Percentiles rank a stretch among this genome's conserved stretches.
Conservation (phyloP, 30 jellyfish, hydroid and myxozoan species). For the Aurelia coerulea region DNA sequence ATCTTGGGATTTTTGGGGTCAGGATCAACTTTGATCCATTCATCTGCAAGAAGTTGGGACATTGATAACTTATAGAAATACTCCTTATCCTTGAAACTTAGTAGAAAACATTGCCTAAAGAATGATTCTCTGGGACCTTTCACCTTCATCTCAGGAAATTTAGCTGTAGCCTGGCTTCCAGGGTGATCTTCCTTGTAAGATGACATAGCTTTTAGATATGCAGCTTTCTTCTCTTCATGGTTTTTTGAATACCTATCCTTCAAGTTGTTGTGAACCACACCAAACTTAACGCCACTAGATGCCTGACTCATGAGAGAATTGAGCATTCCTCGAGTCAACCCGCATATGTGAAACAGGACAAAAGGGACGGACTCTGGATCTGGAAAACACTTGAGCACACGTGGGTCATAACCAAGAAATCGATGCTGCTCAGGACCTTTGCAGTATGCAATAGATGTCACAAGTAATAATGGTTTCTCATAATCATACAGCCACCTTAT, state of each 20-base stretch:
- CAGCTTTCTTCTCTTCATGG: constrained; percentile 65
- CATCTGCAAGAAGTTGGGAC: constrained; percentile 92
- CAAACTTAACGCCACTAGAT: constrained; percentile 87
- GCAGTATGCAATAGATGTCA: constrained; percentile 90
- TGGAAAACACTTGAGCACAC: constrained; percentile 83
- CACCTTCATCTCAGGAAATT: constrained; percentile 78
- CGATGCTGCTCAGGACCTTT: constrained; percentile 78
- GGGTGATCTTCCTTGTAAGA: constrained; percentile 72
- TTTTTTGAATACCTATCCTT: constrained; percentile 63
- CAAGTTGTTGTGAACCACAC: constrained; percentile 73
- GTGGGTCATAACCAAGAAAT: constrained; percentile 95
- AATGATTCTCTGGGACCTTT: constrained; percentile 89
- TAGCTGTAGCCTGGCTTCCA: constrained; percentile 35
- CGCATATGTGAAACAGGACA: constrained; percentile 92
- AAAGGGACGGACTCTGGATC: constrained; percentile 85
- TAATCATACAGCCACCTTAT: constrained; percentile 82
- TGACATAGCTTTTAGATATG: constrained; percentile 66
- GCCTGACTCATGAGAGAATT: constrained; percentile 70
- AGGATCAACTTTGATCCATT: constrained; percentile 76
- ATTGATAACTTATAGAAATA: constrained; percentile 80
- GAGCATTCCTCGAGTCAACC: constrained; percentile 81
- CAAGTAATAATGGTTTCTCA: constrained; percentile 86
- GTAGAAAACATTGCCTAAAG: constrained; percentile 90
- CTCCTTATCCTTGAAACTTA: constrained; percentile 87
- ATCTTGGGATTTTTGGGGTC: constrained; percentile 66